A percentile compares a stretch with the other conserved stretches of the same genome.
Evolutionary conservation across 2,797 vertebrate genomes (phyloP).

Genomic region (Ceyx erithaca): DNA sequence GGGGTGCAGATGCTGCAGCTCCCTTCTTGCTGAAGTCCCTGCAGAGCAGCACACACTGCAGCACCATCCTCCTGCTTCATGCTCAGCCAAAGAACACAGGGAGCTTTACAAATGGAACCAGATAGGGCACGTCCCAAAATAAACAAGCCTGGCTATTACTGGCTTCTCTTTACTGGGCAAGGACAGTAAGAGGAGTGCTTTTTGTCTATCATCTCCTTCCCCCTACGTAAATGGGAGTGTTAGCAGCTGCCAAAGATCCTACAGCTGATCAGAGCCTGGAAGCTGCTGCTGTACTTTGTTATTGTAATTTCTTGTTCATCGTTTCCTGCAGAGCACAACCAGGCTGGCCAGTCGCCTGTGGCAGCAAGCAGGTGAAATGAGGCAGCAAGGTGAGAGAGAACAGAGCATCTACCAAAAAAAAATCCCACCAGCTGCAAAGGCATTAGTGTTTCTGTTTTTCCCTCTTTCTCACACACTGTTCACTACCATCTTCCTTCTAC

Average conservation of each 20-base stretch:
- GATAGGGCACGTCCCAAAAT: neutral
- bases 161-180: neutral
- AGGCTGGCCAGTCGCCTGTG: neutral
- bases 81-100: neutral
- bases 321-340: conserved; percentile 23
- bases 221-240: neutral
- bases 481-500: neutral
- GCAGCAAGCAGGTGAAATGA: conserved; percentile 35
- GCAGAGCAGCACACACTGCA: neutral
- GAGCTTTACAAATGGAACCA: neutral
- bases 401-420: neutral
- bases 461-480: neutral
- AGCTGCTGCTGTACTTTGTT: conserved; percentile 41
- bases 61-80: neutral
- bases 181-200: neutral
- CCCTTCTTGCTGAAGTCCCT: neutral
- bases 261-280: conserved; percentile 1
- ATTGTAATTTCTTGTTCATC: conserved; percentile 41
- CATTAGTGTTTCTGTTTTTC: conserved; percentile 1
- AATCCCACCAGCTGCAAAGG: neutral
- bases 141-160: conserved; percentile 19
- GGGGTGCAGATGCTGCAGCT: accelerated
- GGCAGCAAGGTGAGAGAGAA: conserved; percentile 39
- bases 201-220: neutral
- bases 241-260: neutral